Evolutionary conservation across 2,113 vertebrate species (phyloP).

Genomic region (Daphoenositta chrysoptera): DNA sequence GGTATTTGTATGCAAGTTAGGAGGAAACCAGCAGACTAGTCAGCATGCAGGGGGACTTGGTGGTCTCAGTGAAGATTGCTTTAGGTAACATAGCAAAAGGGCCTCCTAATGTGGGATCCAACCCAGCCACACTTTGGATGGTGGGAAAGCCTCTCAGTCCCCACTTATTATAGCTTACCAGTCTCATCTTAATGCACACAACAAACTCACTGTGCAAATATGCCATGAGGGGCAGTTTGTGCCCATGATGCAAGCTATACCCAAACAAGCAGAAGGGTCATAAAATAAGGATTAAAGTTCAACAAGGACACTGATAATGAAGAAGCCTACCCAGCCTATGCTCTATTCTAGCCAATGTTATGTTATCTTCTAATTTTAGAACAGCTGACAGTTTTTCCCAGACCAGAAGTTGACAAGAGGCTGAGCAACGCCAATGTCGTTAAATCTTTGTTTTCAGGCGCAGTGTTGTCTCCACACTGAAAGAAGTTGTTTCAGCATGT

Average conservation of each 20-base stretch:
- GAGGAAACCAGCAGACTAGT: not conserved
- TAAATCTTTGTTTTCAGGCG: conserved; percentile 29
- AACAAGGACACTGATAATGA: not conserved
- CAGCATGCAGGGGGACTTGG: not conserved
- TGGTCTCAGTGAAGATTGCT: not conserved
- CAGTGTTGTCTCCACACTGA: conserved; percentile 32
- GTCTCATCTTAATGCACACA: not conserved
- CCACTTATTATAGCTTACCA: not conserved
- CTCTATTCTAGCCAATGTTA: not conserved
- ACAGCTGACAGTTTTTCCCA: conserved; percentile 38
- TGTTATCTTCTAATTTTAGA: conserved; percentile 8
- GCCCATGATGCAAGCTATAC: not conserved
- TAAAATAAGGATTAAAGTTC: conserved; percentile 49
- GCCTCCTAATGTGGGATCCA: not conserved
- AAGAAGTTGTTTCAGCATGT: conserved; percentile 38
- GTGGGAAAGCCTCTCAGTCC: not conserved
- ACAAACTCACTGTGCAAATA: not conserved
- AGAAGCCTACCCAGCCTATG: conserved; percentile 6
- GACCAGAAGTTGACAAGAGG: conserved; percentile 40
- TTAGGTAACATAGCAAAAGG: not conserved
- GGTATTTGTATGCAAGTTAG: not conserved
- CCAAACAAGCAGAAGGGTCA: conserved; percentile 8
- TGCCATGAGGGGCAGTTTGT: not conserved
- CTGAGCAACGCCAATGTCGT: not conserved
- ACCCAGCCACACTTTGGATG: not conserved